Evolutionary conservation across 64 coral and sea anemone species (phyloP).

Genomic region (Dendronephthya gigantea): DNA sequence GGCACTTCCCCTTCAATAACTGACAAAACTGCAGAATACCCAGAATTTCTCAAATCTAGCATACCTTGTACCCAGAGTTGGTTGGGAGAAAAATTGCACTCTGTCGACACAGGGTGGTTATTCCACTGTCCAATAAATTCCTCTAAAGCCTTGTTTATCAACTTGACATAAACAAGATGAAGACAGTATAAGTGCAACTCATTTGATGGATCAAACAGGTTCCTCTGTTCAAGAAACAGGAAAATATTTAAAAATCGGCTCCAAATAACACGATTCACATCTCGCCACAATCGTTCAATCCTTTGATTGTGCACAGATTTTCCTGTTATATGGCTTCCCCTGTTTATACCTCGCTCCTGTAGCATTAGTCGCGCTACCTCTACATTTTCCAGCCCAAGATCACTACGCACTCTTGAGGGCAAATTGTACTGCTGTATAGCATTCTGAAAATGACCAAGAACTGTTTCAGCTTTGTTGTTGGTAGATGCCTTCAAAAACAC

Average conservation of each 20-base stretch:
- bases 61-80: background rate
- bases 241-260: background rate
- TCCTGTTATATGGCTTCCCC: background rate
- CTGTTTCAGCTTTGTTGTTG: constrained; percentile 45
- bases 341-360: background rate
- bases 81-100: background rate
- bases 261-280: background rate
- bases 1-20: constrained; percentile 6
- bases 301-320: background rate
- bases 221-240: background rate
- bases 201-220: background rate
- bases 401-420: constrained; percentile 32
- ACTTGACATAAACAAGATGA: background rate
- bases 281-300: background rate
- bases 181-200: background rate
- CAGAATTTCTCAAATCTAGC: background rate
- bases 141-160: background rate
- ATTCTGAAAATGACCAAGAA: constrained; percentile 21
- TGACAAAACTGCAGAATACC: background rate
- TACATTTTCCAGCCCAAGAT: constrained; percentile 18
- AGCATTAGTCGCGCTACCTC: background rate
- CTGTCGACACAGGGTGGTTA: background rate
- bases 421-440: constrained; percentile 15
- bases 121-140: background rate
- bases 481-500: constrained; percentile 30